These are phyloP conservation scores for Perdita meconis DNA, from an alignment of 2,888 invertebrate species.

Conservation along the genomic window DNA sequence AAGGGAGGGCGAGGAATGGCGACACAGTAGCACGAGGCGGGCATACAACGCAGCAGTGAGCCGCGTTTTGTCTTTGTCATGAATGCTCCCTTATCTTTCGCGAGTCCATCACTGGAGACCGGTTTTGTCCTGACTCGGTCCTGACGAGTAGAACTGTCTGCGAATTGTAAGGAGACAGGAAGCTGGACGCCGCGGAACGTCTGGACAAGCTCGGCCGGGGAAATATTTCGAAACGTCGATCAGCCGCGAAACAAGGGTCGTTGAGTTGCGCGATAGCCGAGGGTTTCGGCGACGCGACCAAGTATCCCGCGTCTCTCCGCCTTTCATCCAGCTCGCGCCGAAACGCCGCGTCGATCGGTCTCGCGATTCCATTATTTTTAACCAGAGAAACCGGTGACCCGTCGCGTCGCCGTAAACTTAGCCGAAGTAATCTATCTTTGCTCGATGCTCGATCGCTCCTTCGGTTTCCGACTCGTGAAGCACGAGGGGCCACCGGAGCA, in stretches of 20 bases:
- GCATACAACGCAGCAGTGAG: conserved; percentile 39
- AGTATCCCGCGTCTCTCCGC: conserved; percentile 36
- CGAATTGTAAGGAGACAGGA: conserved; percentile 83
- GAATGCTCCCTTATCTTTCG: conserved; percentile 78
- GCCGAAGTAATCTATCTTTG: too few species aligned
- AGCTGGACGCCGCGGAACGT: conserved; percentile 80
- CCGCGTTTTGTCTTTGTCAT: conserved; percentile 81
- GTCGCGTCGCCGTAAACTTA: too few species aligned
- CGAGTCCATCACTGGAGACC: conserved; percentile 77
- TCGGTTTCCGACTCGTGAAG: conserved; percentile 11
- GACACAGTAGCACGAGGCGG: conserved; percentile 48
- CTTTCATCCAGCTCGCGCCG: not conserved
- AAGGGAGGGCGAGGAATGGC: conserved; percentile 29
- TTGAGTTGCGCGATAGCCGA: conserved; percentile 55
- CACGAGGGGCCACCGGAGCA: conserved; percentile 1
- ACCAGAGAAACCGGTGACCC: too few species aligned
- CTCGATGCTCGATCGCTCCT: not conserved
- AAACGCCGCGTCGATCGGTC: not conserved
- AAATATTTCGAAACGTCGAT: conserved; percentile 75
- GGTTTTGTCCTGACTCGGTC: conserved; percentile 72
- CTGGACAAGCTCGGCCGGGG: conserved; percentile 75
- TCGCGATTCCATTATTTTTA: too few species aligned
- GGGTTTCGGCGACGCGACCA: conserved; percentile 46
- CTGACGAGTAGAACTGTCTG: conserved; percentile 76
- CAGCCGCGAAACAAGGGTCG: conserved; percentile 73